phyloP scores from a whole-genome alignment of 2,888 invertebrate species.

The Oxytorus armatus region DNA sequence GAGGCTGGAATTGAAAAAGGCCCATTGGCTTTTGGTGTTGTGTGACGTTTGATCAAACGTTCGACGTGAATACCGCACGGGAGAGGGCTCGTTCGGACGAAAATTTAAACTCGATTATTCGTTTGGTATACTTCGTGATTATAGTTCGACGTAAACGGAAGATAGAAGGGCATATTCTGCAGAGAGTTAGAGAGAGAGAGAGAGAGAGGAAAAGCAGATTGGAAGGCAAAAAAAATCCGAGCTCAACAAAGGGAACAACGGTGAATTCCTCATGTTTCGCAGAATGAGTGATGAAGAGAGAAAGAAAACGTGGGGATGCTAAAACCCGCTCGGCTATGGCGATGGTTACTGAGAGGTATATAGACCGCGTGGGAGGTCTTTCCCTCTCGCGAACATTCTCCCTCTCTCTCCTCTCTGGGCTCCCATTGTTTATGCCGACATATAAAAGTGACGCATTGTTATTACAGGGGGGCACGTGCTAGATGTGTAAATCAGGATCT shows the following conservation, averaged over 20 bases:
- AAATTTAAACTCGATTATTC: slow-evolving; percentile 60
- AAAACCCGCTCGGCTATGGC: slow-evolving; percentile 27
- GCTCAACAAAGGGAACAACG: slow-evolving; percentile 50
- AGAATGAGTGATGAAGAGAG: slow-evolving; percentile 10
- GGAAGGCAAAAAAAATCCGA: slow-evolving; percentile 27
- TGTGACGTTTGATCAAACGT: slow-evolving; percentile 62
- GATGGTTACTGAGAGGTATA: slow-evolving; percentile 39
- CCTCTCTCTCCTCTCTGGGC: slow-evolving; percentile 31
- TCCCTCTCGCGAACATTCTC: slow-evolving; percentile 39
- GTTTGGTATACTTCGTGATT: slow-evolving; percentile 47
- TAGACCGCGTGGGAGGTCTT: slow-evolving; percentile 66
- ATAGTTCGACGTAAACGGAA: slow-evolving; percentile 35
- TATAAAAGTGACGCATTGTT: slow-evolving; percentile 81
- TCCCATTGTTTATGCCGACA: slow-evolving; percentile 78
- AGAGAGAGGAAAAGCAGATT: neutral
- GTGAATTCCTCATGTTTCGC: slow-evolving; percentile 35
- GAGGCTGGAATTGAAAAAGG: slow-evolving; percentile 49
- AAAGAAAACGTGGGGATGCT: slow-evolving; percentile 28
- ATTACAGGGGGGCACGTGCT: slow-evolving; percentile 78
- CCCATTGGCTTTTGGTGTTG: slow-evolving; percentile 44
- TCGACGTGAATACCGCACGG: slow-evolving; percentile 41
- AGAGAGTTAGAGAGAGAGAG: neutral
- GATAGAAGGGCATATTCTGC: slow-evolving; percentile 28
- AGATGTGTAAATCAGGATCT: slow-evolving; percentile 81
- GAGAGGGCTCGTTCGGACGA: slow-evolving; percentile 21